phyloP scores from a whole-genome alignment of 2,113 vertebrate species.

The Sus scrofa region T2T-Sscrofa CM000814.6:39582501-39583000 shows the following conservation, averaged over 20 bases:
- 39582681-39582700: neutral
- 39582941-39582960: neutral
- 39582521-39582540: neutral
- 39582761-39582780: neutral
- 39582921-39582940: neutral
- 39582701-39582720: neutral
- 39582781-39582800: neutral
- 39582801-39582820: neutral
- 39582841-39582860: neutral
- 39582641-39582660: neutral
- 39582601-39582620: neutral
- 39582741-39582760: neutral
- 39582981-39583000: neutral
- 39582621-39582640: neutral
- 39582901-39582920: neutral
- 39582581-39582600: neutral
- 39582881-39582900: neutral
- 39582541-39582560: neutral
- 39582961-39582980: conserved; percentile 5
- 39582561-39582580: neutral
- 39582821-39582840: neutral
- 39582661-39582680: neutral
- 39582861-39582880: neutral
- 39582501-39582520: neutral
- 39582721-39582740: neutral